These are phyloP conservation scores for Mythimna pallens DNA, from an alignment of 2,888 invertebrate genomes.

Conservation along the genomic window DNA sequence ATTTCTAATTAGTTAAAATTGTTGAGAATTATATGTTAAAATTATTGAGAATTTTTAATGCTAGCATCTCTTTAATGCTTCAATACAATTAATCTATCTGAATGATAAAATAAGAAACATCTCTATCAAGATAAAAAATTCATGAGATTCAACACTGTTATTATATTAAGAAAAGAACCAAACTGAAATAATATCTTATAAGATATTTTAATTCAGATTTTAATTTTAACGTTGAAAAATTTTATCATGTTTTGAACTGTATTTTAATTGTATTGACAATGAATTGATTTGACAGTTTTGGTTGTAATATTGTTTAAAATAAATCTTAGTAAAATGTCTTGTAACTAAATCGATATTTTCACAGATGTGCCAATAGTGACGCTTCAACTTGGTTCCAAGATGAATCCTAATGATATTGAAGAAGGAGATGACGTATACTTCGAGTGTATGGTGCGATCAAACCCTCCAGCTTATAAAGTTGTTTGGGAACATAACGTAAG, in stretches of 20 bases:
- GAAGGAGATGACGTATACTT: slow-evolving; percentile 89
- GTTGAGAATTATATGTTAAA: neutral
- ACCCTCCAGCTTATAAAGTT: slow-evolving; percentile 90
- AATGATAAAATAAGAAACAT: too few species aligned
- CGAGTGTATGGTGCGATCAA: slow-evolving; percentile 85
- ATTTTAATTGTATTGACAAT: too few species aligned
- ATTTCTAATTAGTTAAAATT: neutral
- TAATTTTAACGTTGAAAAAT: too few species aligned
- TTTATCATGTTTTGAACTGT: too few species aligned
- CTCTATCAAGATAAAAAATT: too few species aligned
- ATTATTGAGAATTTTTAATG: neutral
- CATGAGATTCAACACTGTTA: neutral
- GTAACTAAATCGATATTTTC: slow-evolving; percentile 2
- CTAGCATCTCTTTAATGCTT: too few species aligned
- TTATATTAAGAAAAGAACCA: neutral
- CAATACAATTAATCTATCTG: too few species aligned
- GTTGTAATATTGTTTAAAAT: too few species aligned
- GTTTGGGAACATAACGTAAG: slow-evolving; percentile 90
- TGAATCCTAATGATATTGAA: slow-evolving; percentile 88
- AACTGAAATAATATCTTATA: too few species aligned
- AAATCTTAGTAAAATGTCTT: neutral
- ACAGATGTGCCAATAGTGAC: slow-evolving; percentile 86
- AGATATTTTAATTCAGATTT: too few species aligned
- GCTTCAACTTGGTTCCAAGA: slow-evolving; percentile 83
- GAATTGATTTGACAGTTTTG: too few species aligned